Percentiles rank a stretch among this genome's conserved stretches.
These are phyloP conservation scores for Drosophila repletoides DNA, from an alignment of 1,140 invertebrate species.

Conservation along the genomic window DNA sequence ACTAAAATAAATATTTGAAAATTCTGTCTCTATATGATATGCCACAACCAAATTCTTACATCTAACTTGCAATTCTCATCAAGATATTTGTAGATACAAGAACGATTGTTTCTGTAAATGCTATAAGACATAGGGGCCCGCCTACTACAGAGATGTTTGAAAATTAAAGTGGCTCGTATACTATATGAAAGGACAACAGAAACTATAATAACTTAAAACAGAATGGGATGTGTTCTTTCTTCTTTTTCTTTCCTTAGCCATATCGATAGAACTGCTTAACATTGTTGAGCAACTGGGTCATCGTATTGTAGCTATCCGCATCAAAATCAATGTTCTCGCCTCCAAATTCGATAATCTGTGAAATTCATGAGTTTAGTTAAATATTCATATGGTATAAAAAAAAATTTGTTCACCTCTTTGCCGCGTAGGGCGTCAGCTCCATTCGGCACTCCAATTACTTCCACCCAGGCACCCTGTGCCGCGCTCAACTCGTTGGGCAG, in stretches of 20 bases:
- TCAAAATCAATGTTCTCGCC: constrained; percentile 71
- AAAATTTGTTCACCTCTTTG: constrained; percentile 16
- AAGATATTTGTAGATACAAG: no score
- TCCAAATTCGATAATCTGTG: constrained; percentile 67
- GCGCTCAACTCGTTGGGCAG: constrained; percentile 45
- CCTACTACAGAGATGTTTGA: no score
- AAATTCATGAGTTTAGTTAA: not conserved
- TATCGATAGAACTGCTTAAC: constrained; percentile 66
- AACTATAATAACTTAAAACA: not conserved
- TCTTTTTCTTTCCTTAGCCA: constrained; percentile 27
- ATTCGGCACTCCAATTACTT: constrained; percentile 67
- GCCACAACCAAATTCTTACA: no score
- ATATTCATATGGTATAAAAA: not conserved
- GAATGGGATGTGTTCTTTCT: not conserved
- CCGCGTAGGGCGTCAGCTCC: constrained; percentile 48
- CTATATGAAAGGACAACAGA: not conserved
- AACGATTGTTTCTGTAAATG: no score
- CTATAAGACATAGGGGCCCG: no score
- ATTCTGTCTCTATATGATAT: no score
- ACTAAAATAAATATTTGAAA: no score
- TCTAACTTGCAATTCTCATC: no score
- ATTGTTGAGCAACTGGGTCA: constrained; percentile 68
- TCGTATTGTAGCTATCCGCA: constrained; percentile 70
- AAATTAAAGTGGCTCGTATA: no score
- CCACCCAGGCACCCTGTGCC: constrained; percentile 61